Base-by-base conservation (phyloP, 1,140 invertebrate genomes). In the Nasonia longicornis region DNA sequence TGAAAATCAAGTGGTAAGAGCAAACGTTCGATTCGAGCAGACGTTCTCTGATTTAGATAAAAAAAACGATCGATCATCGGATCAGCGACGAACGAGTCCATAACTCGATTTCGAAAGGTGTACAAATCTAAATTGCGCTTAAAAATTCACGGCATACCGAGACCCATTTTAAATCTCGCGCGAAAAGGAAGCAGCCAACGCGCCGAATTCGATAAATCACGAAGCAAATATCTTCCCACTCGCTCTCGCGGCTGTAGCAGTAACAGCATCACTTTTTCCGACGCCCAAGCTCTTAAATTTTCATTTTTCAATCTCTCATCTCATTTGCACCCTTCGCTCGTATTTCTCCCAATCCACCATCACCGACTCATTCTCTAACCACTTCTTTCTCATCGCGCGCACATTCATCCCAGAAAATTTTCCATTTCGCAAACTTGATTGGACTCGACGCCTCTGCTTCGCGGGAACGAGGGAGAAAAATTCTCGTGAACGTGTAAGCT, bases 231-330 rank as follows among this genome's bases (percentile, higher is more conserved):
- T 58, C 16, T 20, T 58, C 6, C 52, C 16, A 67, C 11, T 67
- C 10, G n/a, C 29, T 31, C 66, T 8, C 3, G 2, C 0, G 29
- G 10, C 8, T 35, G 31, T 35, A 29, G 66, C 66, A 67, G 66
- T 31, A 52, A 52, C n/a, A 66, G 64, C 64, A 42, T 42, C 38
- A 8, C 8, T 8, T 66, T 66, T 11, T 12, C 64, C 22, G 6
- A 29, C 64, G 11, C 8, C n/a, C 2, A 3, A 66, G 0, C 64
- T 26, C 16, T 70, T 38, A 72, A 72, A 72, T 48, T 72, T 72
- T 72, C 20, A 73, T 73, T 52, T 52, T 73, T 29, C 38, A 73
- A 73, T 73, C 16, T 52, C 71, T 29, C 26, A 73, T 73, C 26
- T 73, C n/a, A 52, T 73, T 73, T 73, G 45, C n/a, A 29, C 7